Evolutionary conservation across 2,888 invertebrate species (phyloP), one percentile per base, ranked within the genome.

Genomic region (Limenitis camilla): DNA sequence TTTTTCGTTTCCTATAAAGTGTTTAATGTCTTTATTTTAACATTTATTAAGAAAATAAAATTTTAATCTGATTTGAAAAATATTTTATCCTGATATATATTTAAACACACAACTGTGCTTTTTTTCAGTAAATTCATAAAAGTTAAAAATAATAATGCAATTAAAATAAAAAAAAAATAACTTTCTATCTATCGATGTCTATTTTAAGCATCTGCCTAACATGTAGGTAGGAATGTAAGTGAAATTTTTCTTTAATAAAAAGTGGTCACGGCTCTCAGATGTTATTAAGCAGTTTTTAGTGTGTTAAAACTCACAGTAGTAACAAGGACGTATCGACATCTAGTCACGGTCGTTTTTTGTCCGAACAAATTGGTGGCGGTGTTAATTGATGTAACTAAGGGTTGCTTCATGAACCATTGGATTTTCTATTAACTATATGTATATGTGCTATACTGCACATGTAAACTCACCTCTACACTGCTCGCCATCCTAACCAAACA

Each of bases 371-470:
- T 80, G 80, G 74, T 74, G 76, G 74, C 64, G 76, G 74, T 64
- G 77, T 81, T 84, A 85, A 85, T 83, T 83, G 83, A 76, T 79
- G 69, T 56, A 71, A 76, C 74, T 77, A 76, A 59, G 60, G 50
- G 44, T 40, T 40, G 38, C 27, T 40, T 40, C 40, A 30, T 30
- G 32, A 32, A 31, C 9, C 31, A 8, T 32, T 43, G 8, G 32
- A n/a, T 27, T 8, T n/a, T 10, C 6, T 6, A n/a, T 44, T 8
- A n/a, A 28, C 6, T 44, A n/a, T 4, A 4, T 5, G 10, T 27
- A 28, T 33, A 6, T 32, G 19, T 19, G 3, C 19, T 19, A 19
- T 1, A 19, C 19, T 19, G 19, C 19, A 19, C 19, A 19, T 19
- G 19, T 19, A 19, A 19, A 19, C 19, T 2, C 19, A 2, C 19